These are phyloP conservation scores for Acromyrmex heyeri DNA, from an alignment of 1,140 invertebrate genomes.

Conservation along the genomic window DNA sequence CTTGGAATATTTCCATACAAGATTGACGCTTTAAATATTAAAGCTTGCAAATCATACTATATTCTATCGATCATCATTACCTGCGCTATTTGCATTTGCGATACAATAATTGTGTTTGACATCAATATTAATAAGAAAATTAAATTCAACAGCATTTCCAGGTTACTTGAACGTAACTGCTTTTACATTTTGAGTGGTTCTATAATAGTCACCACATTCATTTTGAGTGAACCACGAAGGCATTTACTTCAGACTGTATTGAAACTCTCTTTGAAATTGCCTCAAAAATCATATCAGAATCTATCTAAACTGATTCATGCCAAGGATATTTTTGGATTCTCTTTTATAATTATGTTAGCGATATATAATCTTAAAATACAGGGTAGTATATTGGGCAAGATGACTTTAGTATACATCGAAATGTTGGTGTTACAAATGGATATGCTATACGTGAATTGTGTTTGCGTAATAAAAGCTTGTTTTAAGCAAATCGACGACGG, in stretches of 20 bases:
- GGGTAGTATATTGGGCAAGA: background rate
- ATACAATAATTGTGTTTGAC: background rate
- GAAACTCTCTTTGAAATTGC: background rate
- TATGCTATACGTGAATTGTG: background rate
- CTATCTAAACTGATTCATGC: background rate
- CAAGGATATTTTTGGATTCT: background rate
- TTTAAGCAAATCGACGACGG: background rate
- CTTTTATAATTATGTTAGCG: background rate
- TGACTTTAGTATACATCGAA: conserved; percentile 57
- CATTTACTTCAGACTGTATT: background rate
- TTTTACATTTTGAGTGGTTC: conserved; percentile 63
- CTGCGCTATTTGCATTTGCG: background rate
- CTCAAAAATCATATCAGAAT: background rate
- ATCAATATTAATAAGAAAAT: background rate
- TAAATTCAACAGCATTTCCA: background rate
- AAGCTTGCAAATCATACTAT: background rate
- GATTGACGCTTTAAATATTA: background rate
- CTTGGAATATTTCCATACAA: conserved; percentile 9
- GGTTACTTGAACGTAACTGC: background rate
- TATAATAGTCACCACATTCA: background rate
- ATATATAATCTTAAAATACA: background rate
- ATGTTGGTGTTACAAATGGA: conserved; percentile 70
- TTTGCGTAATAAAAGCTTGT: background rate
- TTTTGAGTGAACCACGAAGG: background rate
- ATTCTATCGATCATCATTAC: background rate